phyloP scores from a whole-genome alignment of 2,888 invertebrate species.

The Ecdyonurus torrentis region DNA sequence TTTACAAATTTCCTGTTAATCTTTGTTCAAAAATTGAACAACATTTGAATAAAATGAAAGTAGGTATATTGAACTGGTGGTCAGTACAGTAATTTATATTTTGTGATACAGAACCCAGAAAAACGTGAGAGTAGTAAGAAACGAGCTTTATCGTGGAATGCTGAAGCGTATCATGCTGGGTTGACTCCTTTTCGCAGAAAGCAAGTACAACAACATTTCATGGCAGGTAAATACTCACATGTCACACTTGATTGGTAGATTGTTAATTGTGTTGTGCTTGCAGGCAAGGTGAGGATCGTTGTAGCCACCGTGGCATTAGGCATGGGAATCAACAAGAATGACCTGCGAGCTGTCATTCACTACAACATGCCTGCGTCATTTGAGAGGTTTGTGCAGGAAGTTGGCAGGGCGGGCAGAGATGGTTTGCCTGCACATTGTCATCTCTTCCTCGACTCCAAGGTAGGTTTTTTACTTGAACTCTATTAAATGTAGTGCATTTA shows the following conservation, averaged over 20 bases:
- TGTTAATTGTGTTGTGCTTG: neutral
- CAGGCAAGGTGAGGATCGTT: constrained; percentile 48
- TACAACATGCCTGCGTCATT: constrained; percentile 79
- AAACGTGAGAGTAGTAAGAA: constrained; percentile 23
- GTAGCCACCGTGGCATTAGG: constrained; percentile 98
- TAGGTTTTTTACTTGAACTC: no score
- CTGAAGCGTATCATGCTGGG: constrained; percentile 90
- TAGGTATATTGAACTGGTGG: no score
- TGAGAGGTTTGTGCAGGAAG: constrained; percentile 84
- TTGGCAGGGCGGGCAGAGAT: constrained; percentile 84
- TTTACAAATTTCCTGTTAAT: no score
- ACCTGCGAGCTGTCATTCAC: constrained; percentile 91
- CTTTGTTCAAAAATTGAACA: no score
- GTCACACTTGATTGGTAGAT: neutral
- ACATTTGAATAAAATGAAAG: no score
- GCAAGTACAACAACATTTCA: constrained; percentile 73
- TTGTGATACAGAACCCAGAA: neutral
- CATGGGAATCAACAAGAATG: constrained; percentile 96
- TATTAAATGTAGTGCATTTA: no score
- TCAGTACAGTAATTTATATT: no score
- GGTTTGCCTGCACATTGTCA: constrained; percentile 71
- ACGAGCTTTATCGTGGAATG: constrained; percentile 47
- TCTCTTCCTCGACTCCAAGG: constrained; percentile 56
- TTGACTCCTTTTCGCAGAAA: constrained; percentile 63
- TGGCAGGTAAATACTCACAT: constrained; percentile 45